Conservation (phyloP, 2,113 vertebrate species). For the Puntigrus tetrazona region DNA sequence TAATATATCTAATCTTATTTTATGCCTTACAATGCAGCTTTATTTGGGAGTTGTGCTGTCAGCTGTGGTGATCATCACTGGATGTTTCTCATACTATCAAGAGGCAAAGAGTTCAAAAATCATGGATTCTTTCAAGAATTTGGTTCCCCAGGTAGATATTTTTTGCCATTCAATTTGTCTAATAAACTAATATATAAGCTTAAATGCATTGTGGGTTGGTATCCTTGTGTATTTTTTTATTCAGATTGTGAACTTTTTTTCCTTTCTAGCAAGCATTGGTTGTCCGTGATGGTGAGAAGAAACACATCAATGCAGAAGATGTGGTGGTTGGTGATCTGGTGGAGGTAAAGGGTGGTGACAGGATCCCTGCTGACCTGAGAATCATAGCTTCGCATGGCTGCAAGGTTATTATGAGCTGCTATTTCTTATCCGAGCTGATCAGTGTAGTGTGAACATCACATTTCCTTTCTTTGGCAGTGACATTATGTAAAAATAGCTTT, state of each 20-base stretch:
- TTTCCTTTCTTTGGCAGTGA: neutral
- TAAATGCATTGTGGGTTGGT: neutral
- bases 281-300: conserved; percentile 80
- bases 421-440: neutral
- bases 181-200: neutral
- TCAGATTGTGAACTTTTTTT: conserved; percentile 16
- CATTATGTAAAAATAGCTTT: neutral
- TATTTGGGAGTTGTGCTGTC: conserved; percentile 79
- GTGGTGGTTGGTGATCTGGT: conserved; percentile 79
- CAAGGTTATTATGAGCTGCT: conserved; percentile 64
- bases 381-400: conserved; percentile 80
- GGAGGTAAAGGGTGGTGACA: conserved; percentile 81
- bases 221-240: neutral
- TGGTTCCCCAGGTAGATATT: conserved; percentile 77
- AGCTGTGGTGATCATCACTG: conserved; percentile 76
- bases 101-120: conserved; percentile 83
- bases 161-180: neutral
- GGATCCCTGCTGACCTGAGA: conserved; percentile 79
- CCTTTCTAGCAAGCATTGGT: conserved; percentile 78
- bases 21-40: conserved; percentile 60
- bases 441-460: neutral
- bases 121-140: conserved; percentile 84
- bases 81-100: conserved; percentile 83
- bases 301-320: conserved; percentile 77
- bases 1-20: neutral